phyloP scores from a whole-genome alignment of 2,888 invertebrate species.

The Agonopterix alstromeriana region DNA sequence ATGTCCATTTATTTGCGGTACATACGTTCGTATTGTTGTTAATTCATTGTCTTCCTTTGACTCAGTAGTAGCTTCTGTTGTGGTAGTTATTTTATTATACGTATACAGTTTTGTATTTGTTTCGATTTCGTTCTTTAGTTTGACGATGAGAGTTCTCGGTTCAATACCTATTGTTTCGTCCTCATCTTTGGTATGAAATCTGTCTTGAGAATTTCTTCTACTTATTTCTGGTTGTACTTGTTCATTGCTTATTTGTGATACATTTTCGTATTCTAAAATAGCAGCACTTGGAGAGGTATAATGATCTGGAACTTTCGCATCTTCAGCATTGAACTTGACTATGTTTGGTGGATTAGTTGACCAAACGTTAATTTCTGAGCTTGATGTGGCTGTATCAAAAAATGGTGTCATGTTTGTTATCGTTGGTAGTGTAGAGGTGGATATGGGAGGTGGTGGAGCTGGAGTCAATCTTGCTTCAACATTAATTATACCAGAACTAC shows the following conservation, averaged over 20 bases:
- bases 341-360: conserved; percentile 43
- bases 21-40: conserved; percentile 38
- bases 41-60: conserved; percentile 12
- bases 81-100: conserved; percentile 1
- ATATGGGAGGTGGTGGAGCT: conserved; percentile 16
- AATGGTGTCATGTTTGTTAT: conserved; percentile 29
- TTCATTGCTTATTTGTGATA: not conserved
- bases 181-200: conserved; percentile 1
- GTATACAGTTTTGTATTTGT: conserved; percentile 10
- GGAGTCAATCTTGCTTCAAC: conserved; percentile 24
- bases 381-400: conserved; percentile 27
- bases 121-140: conserved; percentile 37
- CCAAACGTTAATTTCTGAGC: conserved; percentile 26
- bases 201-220: conserved; percentile 15
- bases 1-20: conserved; percentile 63
- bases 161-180: conserved; percentile 14
- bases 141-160: conserved; percentile 31
- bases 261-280: not conserved
- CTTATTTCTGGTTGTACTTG: conserved; percentile 15
- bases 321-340: conserved; percentile 54
- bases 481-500: conserved; percentile 60
- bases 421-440: conserved; percentile 17
- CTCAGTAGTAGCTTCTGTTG: conserved; percentile 2
- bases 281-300: conserved; percentile 23
- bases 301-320: conserved; percentile 56